These are phyloP conservation scores for Drosophila pseudoobscura DNA, from an alignment of 1,140 invertebrate species.

Conservation along the genomic window DNA sequence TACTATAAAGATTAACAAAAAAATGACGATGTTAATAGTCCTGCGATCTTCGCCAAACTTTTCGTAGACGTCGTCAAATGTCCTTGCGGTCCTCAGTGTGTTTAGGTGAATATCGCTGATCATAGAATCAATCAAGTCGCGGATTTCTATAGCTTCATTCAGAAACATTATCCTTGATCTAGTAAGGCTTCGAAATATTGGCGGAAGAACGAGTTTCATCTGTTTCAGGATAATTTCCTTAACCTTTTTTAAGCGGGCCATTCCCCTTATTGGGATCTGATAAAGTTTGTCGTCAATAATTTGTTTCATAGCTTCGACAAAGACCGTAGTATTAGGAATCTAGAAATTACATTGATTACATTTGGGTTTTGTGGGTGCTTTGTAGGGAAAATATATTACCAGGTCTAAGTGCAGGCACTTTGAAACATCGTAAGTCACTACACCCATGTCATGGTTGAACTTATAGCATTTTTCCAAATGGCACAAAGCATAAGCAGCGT, in stretches of 20 bases:
- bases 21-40: constrained; percentile 74
- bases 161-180: too few species aligned
- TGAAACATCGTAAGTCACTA: constrained; percentile 85
- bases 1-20: constrained; percentile 84
- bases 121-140: constrained; percentile 40
- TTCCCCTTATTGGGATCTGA: constrained; percentile 17
- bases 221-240: constrained; percentile 3
- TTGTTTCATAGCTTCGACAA: constrained; percentile 18
- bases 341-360: too few species aligned
- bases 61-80: constrained; percentile 61
- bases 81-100: constrained; percentile 33
- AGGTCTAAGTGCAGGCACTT: constrained; percentile 50
- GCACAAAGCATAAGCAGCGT: constrained; percentile 23
- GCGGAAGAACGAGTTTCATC: background rate
- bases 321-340: constrained; percentile 44
- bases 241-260: constrained; percentile 14
- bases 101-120: constrained; percentile 45
- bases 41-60: constrained; percentile 41
- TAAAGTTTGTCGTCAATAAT: background rate
- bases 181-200: too few species aligned
- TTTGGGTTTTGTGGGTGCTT: too few species aligned
- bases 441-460: constrained; percentile 85
- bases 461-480: constrained; percentile 21
- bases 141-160: too few species aligned
- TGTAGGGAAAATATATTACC: constrained; percentile 11